Evolutionary conservation across 30 jellyfish, hydroid and myxozoan genomes (phyloP).

Genomic region (Aurelia coerulea): DNA sequence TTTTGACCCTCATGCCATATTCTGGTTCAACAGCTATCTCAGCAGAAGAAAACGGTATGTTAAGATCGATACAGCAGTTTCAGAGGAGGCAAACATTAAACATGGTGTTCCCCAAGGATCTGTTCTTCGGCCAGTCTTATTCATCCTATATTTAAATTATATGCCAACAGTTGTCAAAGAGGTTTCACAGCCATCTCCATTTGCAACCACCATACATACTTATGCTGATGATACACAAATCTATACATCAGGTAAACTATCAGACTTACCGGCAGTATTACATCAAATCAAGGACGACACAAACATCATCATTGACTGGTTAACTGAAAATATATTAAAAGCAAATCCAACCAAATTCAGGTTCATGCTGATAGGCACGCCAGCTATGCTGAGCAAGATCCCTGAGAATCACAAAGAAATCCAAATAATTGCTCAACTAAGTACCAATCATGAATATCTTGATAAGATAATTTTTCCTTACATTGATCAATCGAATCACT

Average conservation of each 20-base stretch:
- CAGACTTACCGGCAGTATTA: constrained; percentile 44
- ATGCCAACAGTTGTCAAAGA: not conserved
- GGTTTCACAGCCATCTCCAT: constrained; percentile 30
- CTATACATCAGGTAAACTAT: constrained; percentile 45
- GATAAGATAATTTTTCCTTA: too few relatives aligned
- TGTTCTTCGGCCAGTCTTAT: constrained; percentile 35
- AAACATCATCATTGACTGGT: constrained; percentile 58
- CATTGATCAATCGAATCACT: too few relatives aligned
- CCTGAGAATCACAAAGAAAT: constrained; percentile 26
- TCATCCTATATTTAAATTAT: constrained; percentile 25
- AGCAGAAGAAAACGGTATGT: constrained; percentile 14
- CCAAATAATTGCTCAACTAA: constrained; percentile 4
- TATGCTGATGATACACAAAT: constrained; percentile 45
- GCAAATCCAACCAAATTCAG: constrained; percentile 22
- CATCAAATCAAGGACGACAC: constrained; percentile 44
- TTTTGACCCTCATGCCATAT: constrained; percentile 35
- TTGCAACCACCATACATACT: not conserved
- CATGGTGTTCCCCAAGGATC: constrained; percentile 45
- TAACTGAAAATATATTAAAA: constrained; percentile 36
- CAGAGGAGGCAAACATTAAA: constrained; percentile 40
- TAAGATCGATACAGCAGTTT: constrained; percentile 11
- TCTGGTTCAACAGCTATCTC: constrained; percentile 3
- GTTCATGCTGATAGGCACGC: constrained; percentile 29
- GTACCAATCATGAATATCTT: too few relatives aligned
- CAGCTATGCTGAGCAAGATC: constrained; percentile 30